Evolutionary conservation across 2,888 invertebrate genomes (phyloP), one percentile per base, ranked within the genome.

Genomic region (Eucera pruinosa): DNA sequence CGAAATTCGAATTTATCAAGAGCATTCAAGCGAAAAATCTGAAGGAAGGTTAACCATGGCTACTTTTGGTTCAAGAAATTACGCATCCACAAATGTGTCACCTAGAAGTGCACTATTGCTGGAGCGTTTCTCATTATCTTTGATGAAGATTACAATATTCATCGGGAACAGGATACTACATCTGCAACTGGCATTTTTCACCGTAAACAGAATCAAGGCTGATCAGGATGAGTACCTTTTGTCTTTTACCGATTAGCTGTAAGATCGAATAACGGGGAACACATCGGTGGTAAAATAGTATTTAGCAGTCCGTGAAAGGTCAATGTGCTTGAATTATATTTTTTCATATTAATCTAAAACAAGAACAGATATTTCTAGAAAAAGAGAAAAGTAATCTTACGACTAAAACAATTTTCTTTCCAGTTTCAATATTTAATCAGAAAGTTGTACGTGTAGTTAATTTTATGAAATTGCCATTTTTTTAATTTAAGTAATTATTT

Each of bases 221-320:
- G 78, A 68, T 62, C 68, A 70, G 69, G 84, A 83, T 84, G 69
- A 82, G 82, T 83, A 83, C 62, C 64, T 82, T 77, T 78, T 74
- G 55, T 70, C 81, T 72, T 60, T 66, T 54, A 75, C 67, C 36
- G 70, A 69, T 69, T 68, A 61, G 54, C 67, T 78, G 45, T 69
- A 72, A 79, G 11, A 68, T 61, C 54, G 11, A 18, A 45, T 55
- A 66, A 18, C 48, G 58, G 55, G 72, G 60, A 68, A 68, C 65
- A 9, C 18, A 23, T 25, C 33, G 65, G 50, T 55, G 67, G n/a
- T 43, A 13, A 3, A 2, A 25, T 7, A 15, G n/a, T 25, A 2
- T 36, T 43, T 50, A 25, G 2, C 6, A 15, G n/a, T 11, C 30
- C 5, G 11, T 6, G 1, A 48, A 52, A 3, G 25, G 47, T 33